phyloP scores from a whole-genome alignment of 2,888 invertebrate genomes.

The Sinodicranocentrus sp. region DNA sequence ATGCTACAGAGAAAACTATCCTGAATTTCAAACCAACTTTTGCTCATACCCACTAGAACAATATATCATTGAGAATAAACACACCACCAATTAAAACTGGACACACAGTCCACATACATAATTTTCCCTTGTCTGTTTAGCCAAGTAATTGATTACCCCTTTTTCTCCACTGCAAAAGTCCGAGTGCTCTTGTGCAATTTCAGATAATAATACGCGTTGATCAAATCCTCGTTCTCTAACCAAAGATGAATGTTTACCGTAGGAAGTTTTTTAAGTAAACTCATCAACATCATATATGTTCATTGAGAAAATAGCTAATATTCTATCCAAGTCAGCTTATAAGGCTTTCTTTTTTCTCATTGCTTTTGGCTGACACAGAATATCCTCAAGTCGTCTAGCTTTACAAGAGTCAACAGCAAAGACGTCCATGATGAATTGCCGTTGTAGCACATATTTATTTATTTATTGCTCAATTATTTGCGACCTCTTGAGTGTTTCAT shows the following conservation, averaged over 20 bases:
- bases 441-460: slow-evolving; percentile 66
- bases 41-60: not conserved
- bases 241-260: not conserved
- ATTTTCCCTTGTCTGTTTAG: slow-evolving; percentile 12
- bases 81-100: slow-evolving; percentile 56
- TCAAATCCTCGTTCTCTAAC: not conserved
- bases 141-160: slow-evolving; percentile 41
- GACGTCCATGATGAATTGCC: slow-evolving; percentile 63
- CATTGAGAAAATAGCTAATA: not conserved
- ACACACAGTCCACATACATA: slow-evolving; percentile 28
- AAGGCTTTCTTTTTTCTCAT: no score
- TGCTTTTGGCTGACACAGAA: not conserved
- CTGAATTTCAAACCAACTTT: not conserved
- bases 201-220: slow-evolving; percentile 17
- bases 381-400: slow-evolving; percentile 9
- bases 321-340: not conserved
- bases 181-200: slow-evolving; percentile 5
- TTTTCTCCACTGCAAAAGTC: no score
- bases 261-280: not conserved
- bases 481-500: slow-evolving; percentile 59
- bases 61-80: slow-evolving; percentile 47
- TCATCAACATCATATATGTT: not conserved
- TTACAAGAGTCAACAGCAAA: slow-evolving; percentile 16
- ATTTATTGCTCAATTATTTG: slow-evolving; percentile 71
- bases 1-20: no score